Evolutionary conservation across 2,888 invertebrate genomes (phyloP).

Genomic region (Marasmarcha lunaedactyla): DNA sequence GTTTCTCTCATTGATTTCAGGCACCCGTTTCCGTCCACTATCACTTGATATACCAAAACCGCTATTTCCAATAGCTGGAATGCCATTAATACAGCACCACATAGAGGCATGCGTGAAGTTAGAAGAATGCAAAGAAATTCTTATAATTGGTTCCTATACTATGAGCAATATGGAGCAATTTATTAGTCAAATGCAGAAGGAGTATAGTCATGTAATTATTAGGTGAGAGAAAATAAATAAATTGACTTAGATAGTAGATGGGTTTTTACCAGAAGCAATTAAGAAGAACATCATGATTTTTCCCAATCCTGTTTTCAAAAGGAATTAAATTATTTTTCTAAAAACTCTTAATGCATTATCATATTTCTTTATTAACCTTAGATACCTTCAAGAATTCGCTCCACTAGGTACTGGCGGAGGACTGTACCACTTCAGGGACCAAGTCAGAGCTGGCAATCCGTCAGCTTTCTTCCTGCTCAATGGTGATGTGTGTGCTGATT

Average conservation of each 20-base stretch:
- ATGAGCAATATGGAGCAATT: slow-evolving; percentile 87
- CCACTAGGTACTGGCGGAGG: slow-evolving; percentile 97
- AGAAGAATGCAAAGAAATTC: slow-evolving; percentile 86
- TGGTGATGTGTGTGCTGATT: slow-evolving; percentile 97
- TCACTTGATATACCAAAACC: slow-evolving; percentile 98
- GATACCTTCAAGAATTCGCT: slow-evolving; percentile 95
- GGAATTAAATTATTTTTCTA: too few relatives aligned
- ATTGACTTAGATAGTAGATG: too few relatives aligned
- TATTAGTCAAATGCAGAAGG: slow-evolving; percentile 85
- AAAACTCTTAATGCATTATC: too few relatives aligned
- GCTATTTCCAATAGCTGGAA: slow-evolving; percentile 95
- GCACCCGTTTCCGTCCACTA: slow-evolving; percentile 95
- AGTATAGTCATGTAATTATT: slow-evolving; percentile 80
- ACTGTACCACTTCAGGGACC: slow-evolving; percentile 96
- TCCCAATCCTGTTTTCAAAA: too few relatives aligned
- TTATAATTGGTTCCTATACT: slow-evolving; percentile 94
- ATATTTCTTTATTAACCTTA: too few relatives aligned
- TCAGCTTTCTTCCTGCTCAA: slow-evolving; percentile 94
- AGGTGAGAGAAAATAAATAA: slow-evolving; percentile 67
- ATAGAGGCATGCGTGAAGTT: slow-evolving; percentile 92
- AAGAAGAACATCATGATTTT: too few relatives aligned
- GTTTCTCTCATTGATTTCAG: slow-evolving; percentile 54
- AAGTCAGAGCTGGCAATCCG: slow-evolving; percentile 89
- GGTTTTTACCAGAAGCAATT: too few relatives aligned
- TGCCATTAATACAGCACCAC: slow-evolving; percentile 96